Percentiles rank a stretch among this genome's conserved stretches.
Conservation (phyloP, 2,797 vertebrate genomes). For the Danionella dracula region DNA sequence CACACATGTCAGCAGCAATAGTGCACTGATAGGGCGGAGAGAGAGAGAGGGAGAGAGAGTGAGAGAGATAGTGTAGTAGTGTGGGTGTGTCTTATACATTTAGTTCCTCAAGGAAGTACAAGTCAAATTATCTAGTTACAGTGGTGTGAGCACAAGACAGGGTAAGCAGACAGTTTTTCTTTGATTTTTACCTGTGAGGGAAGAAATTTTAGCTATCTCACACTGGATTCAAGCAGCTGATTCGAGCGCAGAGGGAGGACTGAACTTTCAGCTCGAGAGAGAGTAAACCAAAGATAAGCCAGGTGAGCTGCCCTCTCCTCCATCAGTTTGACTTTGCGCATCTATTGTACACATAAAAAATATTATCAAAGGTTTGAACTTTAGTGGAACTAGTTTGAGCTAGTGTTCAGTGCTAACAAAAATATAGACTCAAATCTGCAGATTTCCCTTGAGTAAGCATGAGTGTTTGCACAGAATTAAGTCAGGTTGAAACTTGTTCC, state of each 20-base stretch:
- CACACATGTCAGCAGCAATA: slow-evolving; percentile 62
- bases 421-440: background rate
- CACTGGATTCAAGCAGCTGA: slow-evolving; percentile 55
- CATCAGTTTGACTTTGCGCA: background rate
- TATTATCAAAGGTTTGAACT: background rate
- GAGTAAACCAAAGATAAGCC: slow-evolving; percentile 53
- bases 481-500: slow-evolving; percentile 4
- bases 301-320: slow-evolving; percentile 61
- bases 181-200: slow-evolving; percentile 38
- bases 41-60: slow-evolving; percentile 22
- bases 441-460: background rate
- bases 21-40: slow-evolving; percentile 36
- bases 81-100: slow-evolving; percentile 76
- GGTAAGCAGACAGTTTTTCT: slow-evolving; percentile 41
- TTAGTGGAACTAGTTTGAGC: background rate
- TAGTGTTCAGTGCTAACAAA: background rate
- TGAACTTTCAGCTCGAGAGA: slow-evolving; percentile 56
- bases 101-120: slow-evolving; percentile 84
- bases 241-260: slow-evolving; percentile 36
- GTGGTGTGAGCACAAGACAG: slow-evolving; percentile 48
- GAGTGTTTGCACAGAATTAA: background rate
- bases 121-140: slow-evolving; percentile 70
- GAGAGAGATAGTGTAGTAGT: slow-evolving; percentile 51
- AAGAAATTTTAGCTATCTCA: slow-evolving; percentile 48
- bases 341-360: background rate